Evolutionary conservation across 2,113 vertebrate genomes (phyloP).

Genomic region (Tringa solitaria): DNA sequence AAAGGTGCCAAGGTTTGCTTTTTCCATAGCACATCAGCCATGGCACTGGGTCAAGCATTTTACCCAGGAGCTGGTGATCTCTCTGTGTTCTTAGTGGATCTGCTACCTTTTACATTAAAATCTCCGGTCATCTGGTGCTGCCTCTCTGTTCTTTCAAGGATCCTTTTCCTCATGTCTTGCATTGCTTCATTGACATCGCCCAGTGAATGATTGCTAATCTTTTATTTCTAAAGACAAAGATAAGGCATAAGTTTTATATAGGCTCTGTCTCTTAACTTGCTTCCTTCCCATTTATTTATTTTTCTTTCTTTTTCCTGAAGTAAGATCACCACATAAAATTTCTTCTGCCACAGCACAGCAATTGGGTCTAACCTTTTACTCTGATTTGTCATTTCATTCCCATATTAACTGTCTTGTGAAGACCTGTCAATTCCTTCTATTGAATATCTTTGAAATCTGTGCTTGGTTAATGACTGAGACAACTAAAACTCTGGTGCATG

Average conservation of each 20-base stretch:
- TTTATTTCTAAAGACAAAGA: background rate
- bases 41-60: background rate
- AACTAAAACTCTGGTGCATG: background rate
- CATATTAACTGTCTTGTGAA: background rate
- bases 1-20: background rate
- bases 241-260: background rate
- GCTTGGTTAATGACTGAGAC: background rate
- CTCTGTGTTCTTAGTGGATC: background rate
- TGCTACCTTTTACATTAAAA: background rate
- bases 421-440: background rate
- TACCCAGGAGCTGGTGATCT: background rate
- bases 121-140: background rate
- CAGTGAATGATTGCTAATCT: background rate
- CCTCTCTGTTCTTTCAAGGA: background rate
- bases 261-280: background rate
- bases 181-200: background rate
- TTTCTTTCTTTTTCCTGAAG: background rate
- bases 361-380: background rate
- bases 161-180: background rate
- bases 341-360: background rate
- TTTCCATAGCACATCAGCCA: background rate
- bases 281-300: background rate
- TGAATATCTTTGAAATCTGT: conserved; percentile 22
- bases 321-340: background rate
- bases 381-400: conserved; percentile 13